Evolutionary conservation across 2,888 invertebrate species (phyloP).

Genomic region (Acleris sparsana): DNA sequence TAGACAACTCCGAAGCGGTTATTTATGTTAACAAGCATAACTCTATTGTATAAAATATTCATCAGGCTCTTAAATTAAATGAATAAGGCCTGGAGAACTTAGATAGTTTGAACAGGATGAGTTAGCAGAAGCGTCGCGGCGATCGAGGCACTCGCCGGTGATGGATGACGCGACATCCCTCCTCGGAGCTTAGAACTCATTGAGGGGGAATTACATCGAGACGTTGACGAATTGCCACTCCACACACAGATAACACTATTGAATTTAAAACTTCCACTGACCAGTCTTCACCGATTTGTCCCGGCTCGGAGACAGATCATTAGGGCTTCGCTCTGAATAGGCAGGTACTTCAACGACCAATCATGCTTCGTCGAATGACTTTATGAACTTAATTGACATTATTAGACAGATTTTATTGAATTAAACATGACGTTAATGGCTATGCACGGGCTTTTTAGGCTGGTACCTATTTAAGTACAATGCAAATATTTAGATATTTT

Average conservation of each 20-base stretch:
- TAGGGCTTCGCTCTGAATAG: slow-evolving; percentile 16
- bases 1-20: not conserved
- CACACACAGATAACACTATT: slow-evolving; percentile 70
- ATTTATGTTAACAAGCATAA: slow-evolving; percentile 33
- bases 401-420: not conserved
- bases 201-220: slow-evolving; percentile 77
- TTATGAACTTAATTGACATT: not conserved
- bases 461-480: too few species aligned
- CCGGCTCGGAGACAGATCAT: slow-evolving; percentile 31
- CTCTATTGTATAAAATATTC: slow-evolving; percentile 31
- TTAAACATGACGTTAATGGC: not conserved
- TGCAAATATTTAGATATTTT: too few species aligned
- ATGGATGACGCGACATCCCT: slow-evolving; percentile 76
- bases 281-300: slow-evolving; percentile 38
- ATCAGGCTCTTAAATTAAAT: slow-evolving; percentile 33
- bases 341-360: not conserved
- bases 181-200: slow-evolving; percentile 73
- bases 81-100: slow-evolving; percentile 46
- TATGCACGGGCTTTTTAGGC: too few species aligned
- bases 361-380: not conserved
- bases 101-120: slow-evolving; percentile 58
- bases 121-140: slow-evolving; percentile 53
- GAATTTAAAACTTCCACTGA: slow-evolving; percentile 67
- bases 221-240: slow-evolving; percentile 79
- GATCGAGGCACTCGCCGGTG: slow-evolving; percentile 59